Percentiles rank a stretch among this genome's conserved stretches.
Conservation (phyloP, 2,888 invertebrate genomes). For the Philaethria dido region DNA sequence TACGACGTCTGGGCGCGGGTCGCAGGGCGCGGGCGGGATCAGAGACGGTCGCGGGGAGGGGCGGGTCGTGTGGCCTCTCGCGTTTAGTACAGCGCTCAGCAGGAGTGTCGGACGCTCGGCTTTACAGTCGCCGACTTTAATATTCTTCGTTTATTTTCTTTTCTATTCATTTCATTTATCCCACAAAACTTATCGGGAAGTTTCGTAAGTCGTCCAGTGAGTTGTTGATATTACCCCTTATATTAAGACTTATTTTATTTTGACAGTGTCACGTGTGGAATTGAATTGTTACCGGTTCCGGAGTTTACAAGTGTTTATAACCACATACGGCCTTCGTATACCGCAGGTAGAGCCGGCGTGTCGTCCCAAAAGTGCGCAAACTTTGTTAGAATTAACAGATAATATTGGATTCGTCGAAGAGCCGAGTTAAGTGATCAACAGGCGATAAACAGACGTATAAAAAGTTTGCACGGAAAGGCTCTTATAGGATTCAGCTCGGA, state of each 20-base stretch:
- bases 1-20: slow-evolving; percentile 69
- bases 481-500: slow-evolving; percentile 69
- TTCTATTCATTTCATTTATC: slow-evolving; percentile 82
- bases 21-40: slow-evolving; percentile 67
- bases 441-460: slow-evolving; percentile 46
- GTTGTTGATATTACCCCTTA: slow-evolving; percentile 62
- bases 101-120: slow-evolving; percentile 83
- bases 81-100: slow-evolving; percentile 83
- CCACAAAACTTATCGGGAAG: slow-evolving; percentile 65
- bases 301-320: slow-evolving; percentile 81
- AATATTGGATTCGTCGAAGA: slow-evolving; percentile 45
- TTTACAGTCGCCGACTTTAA: slow-evolving; percentile 78
- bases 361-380: slow-evolving; percentile 63
- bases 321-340: slow-evolving; percentile 74
- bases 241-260: slow-evolving; percentile 63
- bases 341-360: slow-evolving; percentile 74
- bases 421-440: slow-evolving; percentile 52
- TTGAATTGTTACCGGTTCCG: slow-evolving; percentile 79
- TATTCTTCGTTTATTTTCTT: slow-evolving; percentile 84
- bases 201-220: slow-evolving; percentile 60
- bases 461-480: slow-evolving; percentile 62
- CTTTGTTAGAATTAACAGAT: slow-evolving; percentile 42
- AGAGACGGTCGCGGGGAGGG: slow-evolving; percentile 62
- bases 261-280: slow-evolving; percentile 80
- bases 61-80: slow-evolving; percentile 75